Conservation (phyloP, 1,140 invertebrate genomes). For the Chymomyza costata region DNA sequence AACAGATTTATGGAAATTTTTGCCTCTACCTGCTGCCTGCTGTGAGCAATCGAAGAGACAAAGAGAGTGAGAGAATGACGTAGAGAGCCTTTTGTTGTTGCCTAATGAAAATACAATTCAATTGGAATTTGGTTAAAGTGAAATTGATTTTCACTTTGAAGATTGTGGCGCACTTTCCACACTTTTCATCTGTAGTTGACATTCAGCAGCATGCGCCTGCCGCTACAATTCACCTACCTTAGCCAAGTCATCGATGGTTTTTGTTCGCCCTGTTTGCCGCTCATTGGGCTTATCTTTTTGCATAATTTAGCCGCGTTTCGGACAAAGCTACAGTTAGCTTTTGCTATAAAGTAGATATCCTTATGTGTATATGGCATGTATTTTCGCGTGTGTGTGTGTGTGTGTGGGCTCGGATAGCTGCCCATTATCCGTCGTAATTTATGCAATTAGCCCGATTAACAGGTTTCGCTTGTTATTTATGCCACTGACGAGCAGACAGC, state of each 20-base stretch:
- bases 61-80: not conserved
- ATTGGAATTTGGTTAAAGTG: slow-evolving; percentile 52
- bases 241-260: not conserved
- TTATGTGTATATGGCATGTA: too few relatives aligned
- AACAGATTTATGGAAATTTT: slow-evolving; percentile 51
- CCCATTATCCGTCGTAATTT: slow-evolving; percentile 61
- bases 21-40: slow-evolving; percentile 4
- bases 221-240: not conserved
- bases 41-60: too few relatives aligned
- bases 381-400: not conserved
- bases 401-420: slow-evolving; percentile 7
- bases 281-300: not conserved
- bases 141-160: slow-evolving; percentile 67
- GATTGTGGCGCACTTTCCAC: slow-evolving; percentile 7
- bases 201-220: not conserved
- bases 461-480: slow-evolving; percentile 50
- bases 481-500: slow-evolving; percentile 12
- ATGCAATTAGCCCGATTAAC: slow-evolving; percentile 71
- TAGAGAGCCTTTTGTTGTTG: slow-evolving; percentile 28
- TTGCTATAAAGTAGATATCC: not conserved
- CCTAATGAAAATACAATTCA: slow-evolving; percentile 65
- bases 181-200: slow-evolving; percentile 43
- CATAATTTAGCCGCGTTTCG: not conserved
- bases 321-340: not conserved
- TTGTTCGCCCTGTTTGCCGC: not conserved